phyloP scores from a whole-genome alignment of 2,888 invertebrate species.

The Acanthococcus lagerstroemiae region DNA sequence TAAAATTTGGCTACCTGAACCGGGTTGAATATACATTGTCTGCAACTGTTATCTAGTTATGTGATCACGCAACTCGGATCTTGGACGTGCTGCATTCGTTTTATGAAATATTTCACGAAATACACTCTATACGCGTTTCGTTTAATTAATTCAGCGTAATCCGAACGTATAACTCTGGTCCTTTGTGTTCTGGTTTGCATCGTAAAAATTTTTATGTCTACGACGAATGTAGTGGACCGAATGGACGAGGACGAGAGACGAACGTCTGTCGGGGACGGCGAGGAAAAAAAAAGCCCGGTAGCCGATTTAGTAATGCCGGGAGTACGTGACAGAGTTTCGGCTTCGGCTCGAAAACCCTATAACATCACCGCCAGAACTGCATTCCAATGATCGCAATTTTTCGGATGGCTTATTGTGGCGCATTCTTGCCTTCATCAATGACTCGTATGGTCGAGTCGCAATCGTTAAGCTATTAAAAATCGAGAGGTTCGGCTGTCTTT shows the following conservation, averaged over 20 bases:
- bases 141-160: neutral
- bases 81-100: no score
- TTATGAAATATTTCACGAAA: no score
- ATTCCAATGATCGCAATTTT: slow-evolving; percentile 3
- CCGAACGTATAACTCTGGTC: no score
- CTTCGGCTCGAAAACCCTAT: neutral
- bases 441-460: no score
- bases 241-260: neutral
- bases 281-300: slow-evolving; percentile 1
- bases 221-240: neutral
- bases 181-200: slow-evolving; percentile 1
- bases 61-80: no score
- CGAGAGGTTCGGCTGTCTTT: no score
- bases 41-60: no score
- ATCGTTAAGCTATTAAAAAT: no score
- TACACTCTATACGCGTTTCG: neutral
- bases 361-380: slow-evolving; percentile 1
- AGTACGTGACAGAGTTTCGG: slow-evolving; percentile 2
- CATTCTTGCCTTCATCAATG: slow-evolving; percentile 11
- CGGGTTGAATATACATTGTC: no score
- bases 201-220: slow-evolving; percentile 8
- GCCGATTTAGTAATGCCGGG: neutral
- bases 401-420: slow-evolving; percentile 3
- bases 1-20: no score
- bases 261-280: neutral